A percentile compares a stretch with the other conserved stretches of the same genome.
These are phyloP conservation scores for Aleiodes alternator DNA, from an alignment of 2,888 invertebrate genomes.

Conservation along the genomic window DNA sequence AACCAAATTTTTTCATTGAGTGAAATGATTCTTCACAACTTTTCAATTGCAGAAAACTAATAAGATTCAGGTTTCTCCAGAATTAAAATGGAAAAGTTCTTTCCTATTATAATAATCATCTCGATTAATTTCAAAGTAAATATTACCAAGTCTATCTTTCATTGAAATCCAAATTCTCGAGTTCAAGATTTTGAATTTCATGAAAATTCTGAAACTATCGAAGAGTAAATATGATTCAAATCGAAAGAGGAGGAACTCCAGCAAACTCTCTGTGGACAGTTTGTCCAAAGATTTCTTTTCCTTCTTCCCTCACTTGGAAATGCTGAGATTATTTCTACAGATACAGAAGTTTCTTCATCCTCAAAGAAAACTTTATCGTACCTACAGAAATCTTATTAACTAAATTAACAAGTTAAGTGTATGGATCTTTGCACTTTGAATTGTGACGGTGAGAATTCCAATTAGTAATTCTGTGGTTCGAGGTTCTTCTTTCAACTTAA, in stretches of 20 bases:
- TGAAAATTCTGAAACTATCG: neutral
- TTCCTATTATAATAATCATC: neutral
- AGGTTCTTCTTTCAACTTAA: slow-evolving; percentile 44
- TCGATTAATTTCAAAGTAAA: slow-evolving; percentile 50
- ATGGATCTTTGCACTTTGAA: slow-evolving; percentile 40
- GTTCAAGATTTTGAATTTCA: slow-evolving; percentile 50
- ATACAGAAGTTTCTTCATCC: slow-evolving; percentile 49
- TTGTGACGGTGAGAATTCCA: slow-evolving; percentile 47
- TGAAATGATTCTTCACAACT: too few species aligned
- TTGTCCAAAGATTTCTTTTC: too few species aligned
- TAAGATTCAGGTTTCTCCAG: too few species aligned
- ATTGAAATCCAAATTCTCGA: slow-evolving; percentile 24
- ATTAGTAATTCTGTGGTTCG: slow-evolving; percentile 39
- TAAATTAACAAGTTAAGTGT: slow-evolving; percentile 46
- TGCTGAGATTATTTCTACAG: slow-evolving; percentile 52
- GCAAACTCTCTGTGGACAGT: too few species aligned
- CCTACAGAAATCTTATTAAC: slow-evolving; percentile 41
- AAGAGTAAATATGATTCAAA: neutral
- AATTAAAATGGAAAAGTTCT: too few species aligned
- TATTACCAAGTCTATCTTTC: slow-evolving; percentile 10
- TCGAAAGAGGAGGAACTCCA: neutral
- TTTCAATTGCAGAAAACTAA: too few species aligned
- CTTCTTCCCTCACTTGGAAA: neutral
- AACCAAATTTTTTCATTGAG: too few species aligned
- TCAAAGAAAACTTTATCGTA: slow-evolving; percentile 17